A percentile compares a stretch with the other conserved stretches of the same genome.
Conservation (phyloP, 2,888 invertebrate species). For the Eupithecia abbreviata region DNA sequence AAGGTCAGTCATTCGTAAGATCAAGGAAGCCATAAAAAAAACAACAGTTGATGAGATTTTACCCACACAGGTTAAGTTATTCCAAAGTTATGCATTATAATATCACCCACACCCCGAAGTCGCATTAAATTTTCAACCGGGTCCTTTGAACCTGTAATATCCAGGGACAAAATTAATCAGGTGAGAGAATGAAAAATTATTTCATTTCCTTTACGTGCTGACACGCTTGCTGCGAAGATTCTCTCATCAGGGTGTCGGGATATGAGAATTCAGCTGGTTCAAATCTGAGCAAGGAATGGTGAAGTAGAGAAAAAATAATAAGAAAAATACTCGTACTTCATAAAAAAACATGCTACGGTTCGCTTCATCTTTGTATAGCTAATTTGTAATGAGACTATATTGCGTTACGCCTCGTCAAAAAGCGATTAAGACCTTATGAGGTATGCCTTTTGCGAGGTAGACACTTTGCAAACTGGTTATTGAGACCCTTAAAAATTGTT, state of each 20-base stretch:
- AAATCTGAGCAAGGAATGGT: background rate
- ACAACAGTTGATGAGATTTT: background rate
- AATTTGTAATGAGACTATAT: too few relatives aligned
- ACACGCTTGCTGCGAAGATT: constrained; percentile 40
- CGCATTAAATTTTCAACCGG: constrained; percentile 38
- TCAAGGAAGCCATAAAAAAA: background rate
- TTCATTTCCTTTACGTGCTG: constrained; percentile 62
- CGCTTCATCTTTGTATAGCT: too few relatives aligned
- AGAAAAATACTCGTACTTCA: too few relatives aligned
- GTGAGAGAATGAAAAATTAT: constrained; percentile 63
- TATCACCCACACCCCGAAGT: background rate
- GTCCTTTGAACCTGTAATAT: constrained; percentile 23
- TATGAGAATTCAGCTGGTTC: constrained; percentile 12
- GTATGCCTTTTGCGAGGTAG: too few relatives aligned
- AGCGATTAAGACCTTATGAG: too few relatives aligned
- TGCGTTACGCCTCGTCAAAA: too few relatives aligned
- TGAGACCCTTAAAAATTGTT: too few relatives aligned
- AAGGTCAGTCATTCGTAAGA: background rate
- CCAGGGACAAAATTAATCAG: constrained; percentile 55
- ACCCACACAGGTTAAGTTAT: background rate
- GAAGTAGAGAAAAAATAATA: background rate
- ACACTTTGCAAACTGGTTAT: too few relatives aligned
- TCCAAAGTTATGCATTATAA: constrained; percentile 7
- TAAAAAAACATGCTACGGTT: too few relatives aligned
- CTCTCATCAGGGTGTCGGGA: constrained; percentile 9